Base-by-base conservation (phyloP, 2,113 vertebrate species). In the Poecile atricapillus region DNA sequence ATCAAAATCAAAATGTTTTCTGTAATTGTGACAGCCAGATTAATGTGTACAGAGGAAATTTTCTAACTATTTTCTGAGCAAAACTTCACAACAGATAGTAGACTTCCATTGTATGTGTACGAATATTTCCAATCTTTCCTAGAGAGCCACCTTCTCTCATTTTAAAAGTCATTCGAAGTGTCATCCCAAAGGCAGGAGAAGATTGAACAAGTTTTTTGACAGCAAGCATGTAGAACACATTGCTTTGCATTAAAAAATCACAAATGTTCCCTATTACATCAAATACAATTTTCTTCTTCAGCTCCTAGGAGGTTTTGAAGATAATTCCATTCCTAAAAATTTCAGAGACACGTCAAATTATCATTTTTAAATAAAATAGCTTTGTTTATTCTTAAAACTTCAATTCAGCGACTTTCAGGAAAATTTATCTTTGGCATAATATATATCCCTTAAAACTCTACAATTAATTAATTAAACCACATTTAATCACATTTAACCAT, bases 401-500 rank as follows among this genome's bases (percentile, higher is more conserved):
- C 46, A 83, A 35, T 50, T 28, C 13, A 24, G n/a, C 0, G 1
- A 60, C 16, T 64, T 55, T 74, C 49, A 69, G 44, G 21, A 89
- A 69, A 20, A 30, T 55, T 71, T 81, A 15, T 44, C 35, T 92
- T 94, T 73, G 30, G 10, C 2, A 1, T 69, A 60, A 13, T 52
- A 20, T 44, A 5, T 19, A 18, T 18, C 10, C 64, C 58, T 69
- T 55, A 41, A 78, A 95, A 80, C 52, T 59, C 19, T 39, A 65
- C 28, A 76, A 56, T 21, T 39, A 78, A 84, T 47, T 28, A 19
- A 55, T 65, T 84, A 94, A 92, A 47, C n/a, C 50, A 83, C 20
- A 76, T 95, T 97, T 97, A 97, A 95, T 95, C 82, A 94, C n/a
- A 55, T 69, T 93, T 68, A 92, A 89, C 95, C 52, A 95, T 92